Base-by-base conservation (phyloP, 2,113 vertebrate genomes). In the Rhodinocichla rosea region DNA sequence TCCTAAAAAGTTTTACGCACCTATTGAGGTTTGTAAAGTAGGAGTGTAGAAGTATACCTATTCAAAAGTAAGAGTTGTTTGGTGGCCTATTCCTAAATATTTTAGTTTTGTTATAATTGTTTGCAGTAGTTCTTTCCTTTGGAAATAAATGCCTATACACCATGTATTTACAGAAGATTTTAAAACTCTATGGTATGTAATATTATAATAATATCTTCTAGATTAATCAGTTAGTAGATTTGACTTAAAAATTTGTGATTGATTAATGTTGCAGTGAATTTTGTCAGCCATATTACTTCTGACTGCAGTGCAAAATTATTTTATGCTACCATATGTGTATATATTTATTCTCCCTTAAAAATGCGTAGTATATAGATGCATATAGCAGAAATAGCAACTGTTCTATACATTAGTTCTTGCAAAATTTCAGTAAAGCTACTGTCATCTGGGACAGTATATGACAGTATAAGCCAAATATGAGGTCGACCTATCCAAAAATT, bases 361-460 rank as follows among this genome's bases (percentile, higher is more conserved):
- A 71, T n/a, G 10, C 0, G 13, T 10, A 27, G 7, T 39, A 26
- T 9, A 10, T n/a, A 73, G 5, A 15, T 24, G 2, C 1, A 44
- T 60, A 64, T 4, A 40, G 6, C 7, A 82, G 39, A 76, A 78
- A 67, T 27, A 64, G 1, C 13, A 47, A 21, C 6, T n/a, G 7
- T 50, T 4, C 23, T 32, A 17, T 62, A 13, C 8, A 20, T 83
- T 57, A 64, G 6, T 80, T 77, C 11, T 64, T 68, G 40, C 6
- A 15, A 39, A 7, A 47, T 39, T 92, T 79, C n/a, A 67, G 53
- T 71, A 88, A 47, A 20, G 33, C 5, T 9, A 35, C 6, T 3
- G 15, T 35, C 20, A 42, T 18, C 7, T 28, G 49, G 13, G 22
- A 47, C n/a, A n/a, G n/a, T n/a, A n/a, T n/a, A n/a, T n/a, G n/a